Conservation (phyloP, 2,113 vertebrate genomes). For the Brachyistius frenatus region DNA sequence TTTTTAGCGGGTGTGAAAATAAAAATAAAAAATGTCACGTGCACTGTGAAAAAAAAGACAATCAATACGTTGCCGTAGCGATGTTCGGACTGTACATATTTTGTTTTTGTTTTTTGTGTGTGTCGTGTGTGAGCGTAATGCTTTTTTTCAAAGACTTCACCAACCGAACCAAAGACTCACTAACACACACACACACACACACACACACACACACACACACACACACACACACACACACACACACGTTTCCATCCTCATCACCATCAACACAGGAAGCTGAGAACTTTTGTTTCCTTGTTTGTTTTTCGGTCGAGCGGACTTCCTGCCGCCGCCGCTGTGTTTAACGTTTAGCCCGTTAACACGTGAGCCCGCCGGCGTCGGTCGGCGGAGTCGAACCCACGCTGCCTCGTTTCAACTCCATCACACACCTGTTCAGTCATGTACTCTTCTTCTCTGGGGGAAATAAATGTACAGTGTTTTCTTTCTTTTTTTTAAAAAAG, state of each 20-base stretch:
- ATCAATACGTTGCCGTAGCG: conserved; percentile 41
- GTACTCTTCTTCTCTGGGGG: conserved; percentile 56
- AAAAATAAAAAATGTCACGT: conserved; percentile 61
- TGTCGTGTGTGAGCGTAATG: conserved; percentile 38
- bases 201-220: background rate
- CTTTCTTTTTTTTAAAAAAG: conserved; percentile 64
- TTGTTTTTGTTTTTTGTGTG: conserved; percentile 57
- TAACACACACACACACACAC: background rate
- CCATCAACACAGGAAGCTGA: conserved; percentile 2
- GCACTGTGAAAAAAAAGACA: conserved; percentile 69
- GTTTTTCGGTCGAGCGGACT: background rate
- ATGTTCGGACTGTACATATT: conserved; percentile 63
- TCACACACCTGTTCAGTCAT: conserved; percentile 24
- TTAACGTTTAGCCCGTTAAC: conserved; percentile 35
- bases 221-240: conserved; percentile 4
- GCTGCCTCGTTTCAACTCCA: conserved; percentile 16
- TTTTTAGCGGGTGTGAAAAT: conserved; percentile 1
- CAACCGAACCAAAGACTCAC: conserved; percentile 71
- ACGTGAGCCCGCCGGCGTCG: conserved; percentile 15
- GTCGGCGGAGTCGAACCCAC: conserved; percentile 18
- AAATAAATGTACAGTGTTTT: conserved; percentile 71
- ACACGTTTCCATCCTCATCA: conserved; percentile 28
- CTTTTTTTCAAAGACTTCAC: conserved; percentile 28
- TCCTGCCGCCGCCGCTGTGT: conserved; percentile 36
- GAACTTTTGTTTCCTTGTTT: background rate